These are phyloP conservation scores for Muschampia plurimacula DNA, from an alignment of 2,888 invertebrate genomes.

Conservation along the genomic window DNA sequence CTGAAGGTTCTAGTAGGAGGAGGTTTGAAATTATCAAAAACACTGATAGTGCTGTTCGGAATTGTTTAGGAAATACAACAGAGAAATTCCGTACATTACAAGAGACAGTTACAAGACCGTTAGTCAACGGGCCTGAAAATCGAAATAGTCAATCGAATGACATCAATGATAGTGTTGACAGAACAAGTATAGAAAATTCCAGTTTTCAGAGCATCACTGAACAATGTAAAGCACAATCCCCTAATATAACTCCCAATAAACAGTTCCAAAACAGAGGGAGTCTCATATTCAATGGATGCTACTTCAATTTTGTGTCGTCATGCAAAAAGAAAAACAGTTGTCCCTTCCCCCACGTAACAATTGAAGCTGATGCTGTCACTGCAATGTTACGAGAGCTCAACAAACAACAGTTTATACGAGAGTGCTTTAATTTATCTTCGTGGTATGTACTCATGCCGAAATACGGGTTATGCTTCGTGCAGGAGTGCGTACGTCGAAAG, in stretches of 20 bases:
- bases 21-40: background rate
- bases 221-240: background rate
- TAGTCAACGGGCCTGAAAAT: background rate
- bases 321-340: conserved; percentile 47
- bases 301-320: conserved; percentile 50
- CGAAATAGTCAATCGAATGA: background rate
- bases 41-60: background rate
- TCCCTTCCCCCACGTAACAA: conserved; percentile 54
- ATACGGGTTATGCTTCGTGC: conserved; percentile 58
- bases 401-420: conserved; percentile 58
- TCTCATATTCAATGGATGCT: conserved; percentile 60
- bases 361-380: conserved; percentile 43
- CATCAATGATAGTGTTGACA: background rate
- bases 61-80: background rate
- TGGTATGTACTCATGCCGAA: conserved; percentile 50
- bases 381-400: conserved; percentile 38
- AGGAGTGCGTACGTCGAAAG: conserved; percentile 59
- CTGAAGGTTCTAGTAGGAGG: background rate
- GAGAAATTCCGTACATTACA: background rate
- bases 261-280: conserved; percentile 45
- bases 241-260: background rate
- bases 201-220: background rate
- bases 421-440: conserved; percentile 57
- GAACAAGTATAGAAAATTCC: background rate
- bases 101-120: background rate